Evolutionary conservation across 2,113 vertebrate genomes (phyloP), one percentile per base, ranked within the genome.

Genomic region (Centrocercus urophasianus): DNA sequence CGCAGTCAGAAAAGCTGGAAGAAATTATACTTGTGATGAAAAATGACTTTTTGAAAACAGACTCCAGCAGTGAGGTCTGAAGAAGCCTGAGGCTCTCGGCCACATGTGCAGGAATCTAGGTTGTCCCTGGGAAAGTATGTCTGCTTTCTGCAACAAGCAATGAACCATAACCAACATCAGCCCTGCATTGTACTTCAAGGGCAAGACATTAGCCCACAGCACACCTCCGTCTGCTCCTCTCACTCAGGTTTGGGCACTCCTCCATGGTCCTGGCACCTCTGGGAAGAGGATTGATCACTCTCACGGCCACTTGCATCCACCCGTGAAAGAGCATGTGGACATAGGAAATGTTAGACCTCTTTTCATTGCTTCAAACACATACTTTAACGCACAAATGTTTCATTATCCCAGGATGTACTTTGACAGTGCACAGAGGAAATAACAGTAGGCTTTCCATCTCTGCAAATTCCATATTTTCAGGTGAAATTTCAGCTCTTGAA

Each of bases 401-500:
- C 72, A 75, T 91, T 86, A 60, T 38, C 60, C 52, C 34, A 81
- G 30, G n/a, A 88, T 81, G 48, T 64, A 19, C 12, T 77, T 75
- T 71, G 61, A 83, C 22, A 4, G 59, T 45, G 71, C 19, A n/a
- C n/a, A 88, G 59, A 86, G 89, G 72, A 91, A 88, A 36, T 65
- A 89, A 81, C 1, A 0, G 36, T 21, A 11, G 13, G 30, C 18
- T 84, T 86, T 92, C 50, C 0, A 0, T 65, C 40, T 89, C 94
- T 92, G 88, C 48, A 86, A 92, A 88, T 6, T 79, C 38, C 4
- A 73, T 73, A 85, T 94, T 94, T 86, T 74, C 42, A 81, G n/a
- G 54, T 89, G 65, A 96, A 94, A 94, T 94, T 90, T 89, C 79
- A 91, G 32, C 63, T 81, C 87, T 71, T 87, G 91, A 96, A 97